A percentile compares a stretch with the other conserved stretches of the same genome.
These are phyloP conservation scores for Lepidurus arcticus DNA, from an alignment of 1,140 invertebrate species.

Conservation along the genomic window DNA sequence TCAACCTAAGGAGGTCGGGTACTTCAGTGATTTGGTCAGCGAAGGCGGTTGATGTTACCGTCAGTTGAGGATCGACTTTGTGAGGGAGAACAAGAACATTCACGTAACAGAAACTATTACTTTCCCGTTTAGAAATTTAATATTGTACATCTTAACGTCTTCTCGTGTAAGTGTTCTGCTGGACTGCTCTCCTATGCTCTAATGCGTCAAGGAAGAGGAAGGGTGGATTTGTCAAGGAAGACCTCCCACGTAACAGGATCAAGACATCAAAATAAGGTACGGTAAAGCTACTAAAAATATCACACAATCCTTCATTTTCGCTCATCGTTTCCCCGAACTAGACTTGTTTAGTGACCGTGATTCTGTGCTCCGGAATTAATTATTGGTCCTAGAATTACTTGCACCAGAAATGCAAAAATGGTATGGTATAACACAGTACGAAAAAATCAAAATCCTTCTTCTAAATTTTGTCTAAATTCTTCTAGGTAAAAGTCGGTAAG, in stretches of 20 bases:
- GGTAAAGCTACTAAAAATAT: not conserved
- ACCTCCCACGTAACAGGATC: conserved; percentile 8
- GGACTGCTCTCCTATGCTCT: not conserved
- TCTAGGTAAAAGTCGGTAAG: too few relatives aligned
- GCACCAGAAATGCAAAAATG: too few relatives aligned
- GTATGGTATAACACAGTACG: too few relatives aligned
- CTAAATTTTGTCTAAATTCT: too few relatives aligned
- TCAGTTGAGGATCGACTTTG: not conserved
- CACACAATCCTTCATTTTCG: not conserved
- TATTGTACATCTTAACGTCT: not conserved
- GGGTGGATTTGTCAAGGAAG: conserved; percentile 19
- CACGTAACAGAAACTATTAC: not conserved
- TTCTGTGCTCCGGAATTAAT: not conserved
- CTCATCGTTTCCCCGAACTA: not conserved
- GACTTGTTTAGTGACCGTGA: not conserved
- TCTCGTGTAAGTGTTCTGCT: conserved; percentile 4
- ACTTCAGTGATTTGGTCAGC: not conserved
- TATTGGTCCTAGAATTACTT: too few relatives aligned
- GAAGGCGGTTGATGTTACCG: not conserved
- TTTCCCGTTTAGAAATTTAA: not conserved
- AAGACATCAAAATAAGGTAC: not conserved
- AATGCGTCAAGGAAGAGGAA: conserved; percentile 13
- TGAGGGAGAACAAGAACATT: not conserved
- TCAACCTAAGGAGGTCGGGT: conserved; percentile 8
- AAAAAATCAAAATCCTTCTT: too few relatives aligned